Percentiles rank a stretch among this genome's conserved stretches.
Conservation (phyloP, 2,888 invertebrate genomes). For the Catocala nupta region DNA sequence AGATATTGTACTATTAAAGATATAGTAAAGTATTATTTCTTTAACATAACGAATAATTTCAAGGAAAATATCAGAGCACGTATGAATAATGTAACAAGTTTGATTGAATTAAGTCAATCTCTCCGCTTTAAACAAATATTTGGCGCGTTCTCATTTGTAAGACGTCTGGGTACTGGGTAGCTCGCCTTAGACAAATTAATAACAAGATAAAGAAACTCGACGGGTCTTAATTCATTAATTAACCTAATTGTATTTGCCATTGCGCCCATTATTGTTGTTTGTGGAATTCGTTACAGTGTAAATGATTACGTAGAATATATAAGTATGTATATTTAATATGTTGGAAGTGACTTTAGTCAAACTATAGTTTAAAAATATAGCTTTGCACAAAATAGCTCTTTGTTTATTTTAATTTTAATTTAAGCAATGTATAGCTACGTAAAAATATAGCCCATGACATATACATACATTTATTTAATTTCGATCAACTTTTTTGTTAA, state of each 20-base stretch:
- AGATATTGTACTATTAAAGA: too few species aligned
- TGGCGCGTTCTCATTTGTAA: slow-evolving; percentile 79
- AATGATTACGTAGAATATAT: neutral
- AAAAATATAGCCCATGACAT: too few species aligned
- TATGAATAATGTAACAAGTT: slow-evolving; percentile 54
- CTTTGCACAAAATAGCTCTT: too few species aligned
- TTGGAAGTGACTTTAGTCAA: too few species aligned
- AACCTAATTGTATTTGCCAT: slow-evolving; percentile 86
- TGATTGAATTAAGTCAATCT: slow-evolving; percentile 58
- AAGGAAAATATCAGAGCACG: slow-evolving; percentile 19
- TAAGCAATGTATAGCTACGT: too few species aligned
- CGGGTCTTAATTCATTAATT: slow-evolving; percentile 87
- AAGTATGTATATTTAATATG: neutral
- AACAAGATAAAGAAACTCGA: slow-evolving; percentile 86
- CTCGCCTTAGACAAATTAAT: slow-evolving; percentile 84
- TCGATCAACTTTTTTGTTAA: too few species aligned
- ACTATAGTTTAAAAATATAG: too few species aligned
- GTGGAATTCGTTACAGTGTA: slow-evolving; percentile 56
- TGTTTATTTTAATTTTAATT: too few species aligned
- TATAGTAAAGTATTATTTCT: too few species aligned
- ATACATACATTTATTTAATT: too few species aligned
- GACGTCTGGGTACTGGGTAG: slow-evolving; percentile 77
- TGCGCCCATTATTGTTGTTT: slow-evolving; percentile 79
- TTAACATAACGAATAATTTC: neutral
- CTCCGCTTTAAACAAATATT: slow-evolving; percentile 72